These are phyloP conservation scores for Paelopatides confundens DNA, from an alignment of 53 echinoderm and acorn worm species.

Conservation along the genomic window DNA sequence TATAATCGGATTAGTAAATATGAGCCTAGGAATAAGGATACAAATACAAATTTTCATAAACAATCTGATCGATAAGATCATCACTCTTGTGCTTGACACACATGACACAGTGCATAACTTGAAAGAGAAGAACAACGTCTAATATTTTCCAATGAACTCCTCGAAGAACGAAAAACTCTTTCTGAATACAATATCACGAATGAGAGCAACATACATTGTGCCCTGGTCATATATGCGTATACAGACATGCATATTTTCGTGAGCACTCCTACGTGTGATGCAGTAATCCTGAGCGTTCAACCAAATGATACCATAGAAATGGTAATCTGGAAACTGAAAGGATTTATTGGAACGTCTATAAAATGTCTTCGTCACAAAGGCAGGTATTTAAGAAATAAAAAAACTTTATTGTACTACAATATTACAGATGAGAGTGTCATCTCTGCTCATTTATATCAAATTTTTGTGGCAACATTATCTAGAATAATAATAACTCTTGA, in stretches of 20 bases:
- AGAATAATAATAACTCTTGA: background rate
- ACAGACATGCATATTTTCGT: no score
- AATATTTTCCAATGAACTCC: no score
- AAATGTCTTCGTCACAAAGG: no score
- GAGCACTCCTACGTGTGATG: no score
- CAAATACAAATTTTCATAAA: background rate
- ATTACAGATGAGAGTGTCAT: background rate
- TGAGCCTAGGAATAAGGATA: background rate
- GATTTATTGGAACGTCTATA: no score
- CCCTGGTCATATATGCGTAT: constrained; percentile 6
- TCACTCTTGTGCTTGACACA: background rate
- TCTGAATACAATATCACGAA: constrained; percentile 12
- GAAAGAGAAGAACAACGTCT: no score
- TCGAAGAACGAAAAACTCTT: no score
- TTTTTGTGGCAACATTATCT: constrained; percentile 13
- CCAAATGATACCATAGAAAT: no score
- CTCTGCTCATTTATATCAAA: constrained; percentile 53
- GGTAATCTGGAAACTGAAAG: no score
- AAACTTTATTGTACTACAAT: constrained; percentile 19
- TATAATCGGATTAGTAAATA: background rate
- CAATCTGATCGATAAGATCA: constrained; percentile 13
- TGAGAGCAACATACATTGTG: constrained; percentile 18
- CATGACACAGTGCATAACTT: no score
- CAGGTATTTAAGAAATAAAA: no score
- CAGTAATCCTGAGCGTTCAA: no score